Base-by-base conservation (phyloP, 2,113 vertebrate species). In the Lipotes vexillifer region DNA sequence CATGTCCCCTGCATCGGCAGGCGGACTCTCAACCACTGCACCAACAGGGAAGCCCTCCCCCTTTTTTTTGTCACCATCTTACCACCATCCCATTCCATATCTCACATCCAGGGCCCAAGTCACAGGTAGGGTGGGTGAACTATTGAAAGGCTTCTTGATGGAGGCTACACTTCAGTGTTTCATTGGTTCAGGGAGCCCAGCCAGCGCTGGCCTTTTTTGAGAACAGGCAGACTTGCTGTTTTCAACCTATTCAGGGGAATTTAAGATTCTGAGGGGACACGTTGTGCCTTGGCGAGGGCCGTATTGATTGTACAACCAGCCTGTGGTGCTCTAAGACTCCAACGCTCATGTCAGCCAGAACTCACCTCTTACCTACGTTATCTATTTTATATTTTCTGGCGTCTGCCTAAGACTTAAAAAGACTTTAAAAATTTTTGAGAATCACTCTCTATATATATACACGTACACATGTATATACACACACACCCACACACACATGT, bases 381-480 rank as follows among this genome's bases (percentile, higher is more conserved):
- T 8, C 71, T 52, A 1, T 90, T 83, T 96, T 68, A 61, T 93
- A 61, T 63, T 87, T 93, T 82, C 71, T 84, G 11, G 21, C 59
- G 63, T 95, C 41, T 93, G 27, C 52, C n/a, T 90, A 80, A 84
- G 46, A 59, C n/a, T 78, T 90, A 65, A 80, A 92, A 93, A 83
- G 49, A 92, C 46, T 77, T 77, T 3, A 49, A 63, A 23, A 85
- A 13, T 6, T 23, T 52, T 92, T 44, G n/a, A 82, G 21, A 66
- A 65, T 13, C 21, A 87, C 11, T 68, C 57, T 29, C 0, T 63
- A 4, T 63, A 63, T 31, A 27, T 5, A 63, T 12, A 63, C 27
- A 29, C 61, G 13, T 27, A 13, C 61, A 12, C 61, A 13, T 11
- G 27, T 49, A 75, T 8, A 75, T 13, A 49, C 25, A 49, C 27